A percentile compares a stretch with the other conserved stretches of the same genome.
Conservation (phyloP, 2,113 vertebrate species). For the Nothoprocta perdicaria region DNA sequence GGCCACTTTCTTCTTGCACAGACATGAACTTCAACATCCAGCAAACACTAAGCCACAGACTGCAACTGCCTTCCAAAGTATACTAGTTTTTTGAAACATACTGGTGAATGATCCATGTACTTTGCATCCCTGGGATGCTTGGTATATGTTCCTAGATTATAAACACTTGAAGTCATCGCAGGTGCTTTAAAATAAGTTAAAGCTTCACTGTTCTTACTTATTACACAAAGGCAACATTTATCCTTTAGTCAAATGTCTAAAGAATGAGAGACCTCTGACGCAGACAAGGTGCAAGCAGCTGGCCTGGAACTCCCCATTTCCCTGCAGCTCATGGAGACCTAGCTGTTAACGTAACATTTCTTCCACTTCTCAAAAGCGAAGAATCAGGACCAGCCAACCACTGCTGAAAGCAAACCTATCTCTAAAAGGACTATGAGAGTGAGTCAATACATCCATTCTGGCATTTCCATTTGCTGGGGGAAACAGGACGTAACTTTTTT, state of each 20-base stretch:
- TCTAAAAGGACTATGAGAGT: neutral
- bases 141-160: neutral
- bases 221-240: neutral
- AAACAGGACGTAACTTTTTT: neutral
- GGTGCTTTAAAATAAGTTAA: no score
- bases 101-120: no score
- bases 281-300: neutral
- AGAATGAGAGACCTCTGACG: neutral
- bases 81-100: neutral
- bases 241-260: neutral
- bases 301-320: neutral
- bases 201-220: neutral
- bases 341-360: neutral
- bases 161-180: neutral
- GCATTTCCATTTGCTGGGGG: neutral
- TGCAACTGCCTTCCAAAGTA: neutral
- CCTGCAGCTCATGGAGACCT: neutral
- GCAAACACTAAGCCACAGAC: neutral
- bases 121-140: neutral
- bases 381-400: neutral
- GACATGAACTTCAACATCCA: neutral
- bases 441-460: neutral
- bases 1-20: neutral
- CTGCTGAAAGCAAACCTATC: neutral
- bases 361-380: neutral